phyloP scores from a whole-genome alignment of 2,888 invertebrate genomes.

The Bedellia somnulentella region DNA sequence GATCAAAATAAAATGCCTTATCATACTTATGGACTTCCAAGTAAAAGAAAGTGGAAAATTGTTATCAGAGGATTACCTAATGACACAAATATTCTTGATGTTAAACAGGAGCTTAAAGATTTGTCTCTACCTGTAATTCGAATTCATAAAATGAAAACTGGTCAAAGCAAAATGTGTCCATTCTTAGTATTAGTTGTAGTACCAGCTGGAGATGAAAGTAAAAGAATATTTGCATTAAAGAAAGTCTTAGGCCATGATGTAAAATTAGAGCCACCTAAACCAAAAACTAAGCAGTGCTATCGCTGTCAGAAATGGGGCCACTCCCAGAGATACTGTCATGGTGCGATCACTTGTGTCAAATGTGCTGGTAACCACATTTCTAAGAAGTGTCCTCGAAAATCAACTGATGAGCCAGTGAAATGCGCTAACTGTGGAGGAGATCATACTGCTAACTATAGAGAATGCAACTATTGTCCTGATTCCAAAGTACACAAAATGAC shows the following conservation, averaged over 20 bases:
- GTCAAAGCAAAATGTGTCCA: slow-evolving; percentile 14
- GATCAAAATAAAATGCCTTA: slow-evolving; percentile 23
- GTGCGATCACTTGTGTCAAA: slow-evolving; percentile 29
- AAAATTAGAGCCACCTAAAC: slow-evolving; percentile 23
- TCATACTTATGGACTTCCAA: slow-evolving; percentile 29
- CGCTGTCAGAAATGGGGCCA: slow-evolving; percentile 46
- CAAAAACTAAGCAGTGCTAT: slow-evolving; percentile 28
- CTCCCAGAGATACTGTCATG: slow-evolving; percentile 30
- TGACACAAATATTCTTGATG: slow-evolving; percentile 16
- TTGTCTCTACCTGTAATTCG: slow-evolving; percentile 23
- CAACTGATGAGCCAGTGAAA: slow-evolving; percentile 17
- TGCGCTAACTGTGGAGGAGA: slow-evolving; percentile 30
- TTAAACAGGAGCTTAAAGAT: slow-evolving; percentile 22
- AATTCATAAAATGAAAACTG: slow-evolving; percentile 26
- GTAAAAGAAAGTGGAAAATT: slow-evolving; percentile 26
- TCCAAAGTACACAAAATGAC: slow-evolving; percentile 14
- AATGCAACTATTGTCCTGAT: slow-evolving; percentile 20
- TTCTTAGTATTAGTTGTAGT: slow-evolving; percentile 24
- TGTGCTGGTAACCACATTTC: slow-evolving; percentile 32
- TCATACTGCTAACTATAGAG: slow-evolving; percentile 28
- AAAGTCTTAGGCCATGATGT: slow-evolving; percentile 21
- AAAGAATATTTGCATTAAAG: slow-evolving; percentile 18
- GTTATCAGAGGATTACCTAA: slow-evolving; percentile 27
- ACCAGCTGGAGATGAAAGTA: slow-evolving; percentile 19
- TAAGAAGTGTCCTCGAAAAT: slow-evolving; percentile 21